Base-by-base conservation (phyloP, 2,888 invertebrate species). In the Heteropelma amictum region DNA sequence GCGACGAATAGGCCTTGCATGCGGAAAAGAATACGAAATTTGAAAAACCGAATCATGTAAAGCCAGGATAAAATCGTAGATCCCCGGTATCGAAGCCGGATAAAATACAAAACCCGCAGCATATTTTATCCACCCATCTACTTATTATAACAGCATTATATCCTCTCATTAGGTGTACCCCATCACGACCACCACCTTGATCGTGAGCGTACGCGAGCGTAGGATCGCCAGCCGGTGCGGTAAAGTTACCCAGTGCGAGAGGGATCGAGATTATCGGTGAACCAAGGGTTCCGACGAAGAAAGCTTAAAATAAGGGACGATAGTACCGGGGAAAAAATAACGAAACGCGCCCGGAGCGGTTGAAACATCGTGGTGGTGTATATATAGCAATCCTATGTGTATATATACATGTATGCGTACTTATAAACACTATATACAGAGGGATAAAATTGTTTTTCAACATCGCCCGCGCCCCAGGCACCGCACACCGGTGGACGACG, bases 131-230 rank as follows among this genome's bases (percentile, higher is more conserved):
- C 69, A 54, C 70, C 72, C 79, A 78, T 74, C 79, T 84, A 83
- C 86, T 86, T 85, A 84, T 86, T 85, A 85, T 84, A 85, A 85
- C 80, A 80, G 80, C 79, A 81, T 84, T 83, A 85, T 78, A 79
- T 77, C 68, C 49, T 68, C 78, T 82, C 83, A 83, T 85, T 83
- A 85, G 79, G 81, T 74, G 76, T n/a, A n/a, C 72, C 73, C 76
- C 80, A 82, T 84, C 82, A 78, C 63, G 69, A 72, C 77, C 79
- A 73, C 75, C 78, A 77, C 72, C 77, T 73, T 70, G 77, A 70
- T 49, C 53, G 56, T 14, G 60, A 45, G 40, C 35, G 14, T 23
- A 47, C 21, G 56, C 23, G n/a, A 12, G 10, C 5, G 47, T 21
- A 26, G 61, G 56, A 63, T 64, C 56, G 56, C 69, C 72, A 72